phyloP scores from a whole-genome alignment of 2,113 vertebrate genomes.

The Tychaedon coryphoeus region DNA sequence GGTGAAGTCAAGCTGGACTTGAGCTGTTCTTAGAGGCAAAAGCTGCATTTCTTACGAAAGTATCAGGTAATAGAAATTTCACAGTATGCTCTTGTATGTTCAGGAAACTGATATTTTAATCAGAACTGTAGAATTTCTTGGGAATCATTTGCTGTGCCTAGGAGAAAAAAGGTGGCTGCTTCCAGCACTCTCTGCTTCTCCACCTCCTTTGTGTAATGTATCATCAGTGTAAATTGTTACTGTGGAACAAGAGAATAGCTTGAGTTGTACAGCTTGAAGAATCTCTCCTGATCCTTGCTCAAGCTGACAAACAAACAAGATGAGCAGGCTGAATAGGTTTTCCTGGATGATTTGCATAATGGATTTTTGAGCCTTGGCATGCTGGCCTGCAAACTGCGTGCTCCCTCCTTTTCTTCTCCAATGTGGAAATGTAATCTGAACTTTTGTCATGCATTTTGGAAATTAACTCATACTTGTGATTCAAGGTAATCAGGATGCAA shows the following conservation, averaged over 20 bases:
- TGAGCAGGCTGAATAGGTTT: background rate
- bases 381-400: background rate
- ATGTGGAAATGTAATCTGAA: background rate
- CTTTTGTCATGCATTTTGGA: background rate
- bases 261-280: background rate
- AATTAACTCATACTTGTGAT: background rate
- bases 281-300: background rate
- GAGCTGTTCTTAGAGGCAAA: background rate
- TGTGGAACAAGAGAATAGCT: background rate
- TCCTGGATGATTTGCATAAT: background rate
- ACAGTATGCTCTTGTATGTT: background rate
- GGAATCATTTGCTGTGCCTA: background rate
- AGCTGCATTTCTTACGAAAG: background rate
- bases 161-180: background rate
- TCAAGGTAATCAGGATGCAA: background rate
- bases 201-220: background rate
- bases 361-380: background rate
- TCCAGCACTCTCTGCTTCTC: background rate
- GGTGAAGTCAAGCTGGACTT: background rate
- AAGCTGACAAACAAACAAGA: background rate
- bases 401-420: background rate
- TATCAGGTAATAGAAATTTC: background rate
- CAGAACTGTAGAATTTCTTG: background rate
- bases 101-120: conserved; percentile 30
- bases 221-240: background rate